A percentile compares a stretch with the other conserved stretches of the same genome.
phyloP scores from a whole-genome alignment of 2,888 invertebrate species.

The Chrysolina oricalcia region DNA sequence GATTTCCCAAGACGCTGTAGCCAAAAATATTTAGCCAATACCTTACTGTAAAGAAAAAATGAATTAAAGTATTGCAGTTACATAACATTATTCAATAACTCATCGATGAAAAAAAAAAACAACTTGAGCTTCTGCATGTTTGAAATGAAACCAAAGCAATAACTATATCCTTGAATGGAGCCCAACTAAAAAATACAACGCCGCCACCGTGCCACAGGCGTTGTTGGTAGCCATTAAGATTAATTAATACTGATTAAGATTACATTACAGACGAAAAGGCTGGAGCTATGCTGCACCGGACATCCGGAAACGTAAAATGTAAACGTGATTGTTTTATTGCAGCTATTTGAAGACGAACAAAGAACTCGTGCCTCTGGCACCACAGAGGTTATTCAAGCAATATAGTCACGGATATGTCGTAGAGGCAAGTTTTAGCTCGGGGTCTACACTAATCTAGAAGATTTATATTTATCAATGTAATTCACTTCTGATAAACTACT shows the following conservation, averaged over 20 bases:
- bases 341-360: slow-evolving; percentile 20
- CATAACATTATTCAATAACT: too few relatives aligned
- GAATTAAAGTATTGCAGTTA: too few relatives aligned
- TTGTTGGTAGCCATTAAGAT: neutral
- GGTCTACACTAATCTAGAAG: too few relatives aligned
- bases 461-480: too few relatives aligned
- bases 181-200: neutral
- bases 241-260: slow-evolving; percentile 28
- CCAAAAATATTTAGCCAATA: too few relatives aligned
- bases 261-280: slow-evolving; percentile 11
- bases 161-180: neutral
- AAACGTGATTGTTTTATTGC: slow-evolving; percentile 28
- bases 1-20: too few relatives aligned
- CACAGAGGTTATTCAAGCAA: slow-evolving; percentile 17
- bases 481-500: too few relatives aligned
- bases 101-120: too few relatives aligned
- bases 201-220: neutral
- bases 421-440: neutral
- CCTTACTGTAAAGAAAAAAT: too few relatives aligned
- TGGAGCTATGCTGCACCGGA: slow-evolving; percentile 30
- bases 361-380: slow-evolving; percentile 24
- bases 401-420: neutral
- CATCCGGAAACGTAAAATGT: slow-evolving; percentile 31
- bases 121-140: too few relatives aligned
- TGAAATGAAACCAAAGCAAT: neutral